Evolutionary conservation across 2,797 vertebrate species (phyloP).

Genomic region (Distichodus sexfasciatus): DNA sequence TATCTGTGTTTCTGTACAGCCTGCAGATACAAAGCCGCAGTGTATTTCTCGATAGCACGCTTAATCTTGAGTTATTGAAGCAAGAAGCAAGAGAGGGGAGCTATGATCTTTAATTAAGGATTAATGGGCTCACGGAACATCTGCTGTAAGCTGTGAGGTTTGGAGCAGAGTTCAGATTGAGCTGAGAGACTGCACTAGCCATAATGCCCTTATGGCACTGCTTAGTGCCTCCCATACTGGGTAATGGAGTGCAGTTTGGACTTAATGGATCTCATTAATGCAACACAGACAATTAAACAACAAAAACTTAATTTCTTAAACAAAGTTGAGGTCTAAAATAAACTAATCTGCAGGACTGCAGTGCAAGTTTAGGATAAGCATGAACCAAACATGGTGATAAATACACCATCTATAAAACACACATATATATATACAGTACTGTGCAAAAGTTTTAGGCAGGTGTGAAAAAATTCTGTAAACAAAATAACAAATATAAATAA

Average conservation of each 20-base stretch:
- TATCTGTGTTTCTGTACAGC: neutral
- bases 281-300: constrained; percentile 71
- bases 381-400: too few species aligned
- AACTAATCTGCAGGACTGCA: too few species aligned
- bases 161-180: constrained; percentile 24
- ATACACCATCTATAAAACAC: too few species aligned
- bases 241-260: constrained; percentile 46
- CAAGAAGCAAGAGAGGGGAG: constrained; percentile 21
- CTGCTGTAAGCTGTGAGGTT: constrained; percentile 44
- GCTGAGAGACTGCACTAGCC: constrained; percentile 29
- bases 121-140: constrained; percentile 33
- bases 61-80: constrained; percentile 28
- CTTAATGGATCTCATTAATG: constrained; percentile 43
- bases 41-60: neutral
- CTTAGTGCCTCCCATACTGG: constrained; percentile 35
- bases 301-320: constrained; percentile 75
- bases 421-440: too few species aligned
- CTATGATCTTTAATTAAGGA: constrained; percentile 44
- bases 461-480: too few species aligned
- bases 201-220: constrained; percentile 28
- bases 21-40: constrained; percentile 1
- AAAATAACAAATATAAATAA: too few species aligned
- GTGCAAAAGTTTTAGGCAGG: too few species aligned
- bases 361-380: neutral
- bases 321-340: too few species aligned